Evolutionary conservation across 2,888 invertebrate species (phyloP).

Genomic region (Phorcus lineatus): DNA sequence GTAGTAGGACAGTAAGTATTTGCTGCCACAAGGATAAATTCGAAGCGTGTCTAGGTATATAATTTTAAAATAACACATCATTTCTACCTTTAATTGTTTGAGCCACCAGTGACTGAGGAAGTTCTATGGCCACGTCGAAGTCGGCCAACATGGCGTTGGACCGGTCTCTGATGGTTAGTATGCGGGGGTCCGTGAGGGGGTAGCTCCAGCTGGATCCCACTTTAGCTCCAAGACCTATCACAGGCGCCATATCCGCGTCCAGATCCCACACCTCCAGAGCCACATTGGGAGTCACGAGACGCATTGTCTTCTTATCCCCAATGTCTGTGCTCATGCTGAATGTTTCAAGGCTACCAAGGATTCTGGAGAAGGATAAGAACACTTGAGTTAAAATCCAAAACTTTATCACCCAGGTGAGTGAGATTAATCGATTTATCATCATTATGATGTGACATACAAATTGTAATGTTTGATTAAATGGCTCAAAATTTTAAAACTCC

Average conservation of each 20-base stretch:
- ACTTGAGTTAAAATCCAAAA: too few species aligned
- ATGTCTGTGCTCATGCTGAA: slow-evolving; percentile 56
- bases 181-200: slow-evolving; percentile 38
- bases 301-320: slow-evolving; percentile 42
- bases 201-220: slow-evolving; percentile 24
- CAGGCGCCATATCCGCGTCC: slow-evolving; percentile 42
- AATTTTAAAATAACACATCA: too few species aligned
- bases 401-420: not conserved
- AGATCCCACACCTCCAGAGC: slow-evolving; percentile 64
- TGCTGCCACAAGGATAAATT: too few species aligned
- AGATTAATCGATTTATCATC: not conserved
- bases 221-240: slow-evolving; percentile 63
- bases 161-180: slow-evolving; percentile 36
- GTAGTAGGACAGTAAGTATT: too few species aligned
- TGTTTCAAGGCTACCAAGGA: slow-evolving; percentile 57
- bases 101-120: slow-evolving; percentile 56
- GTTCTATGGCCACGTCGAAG: slow-evolving; percentile 63
- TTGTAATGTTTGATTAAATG: too few species aligned
- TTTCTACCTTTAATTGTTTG: slow-evolving; percentile 44
- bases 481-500: too few species aligned
- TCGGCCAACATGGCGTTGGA: slow-evolving; percentile 40
- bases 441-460: too few species aligned
- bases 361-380: slow-evolving; percentile 39
- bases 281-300: slow-evolving; percentile 58
- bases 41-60: too few species aligned